phyloP scores from a whole-genome alignment of 1,140 invertebrate genomes.

The Drosophila funebris region DNA sequence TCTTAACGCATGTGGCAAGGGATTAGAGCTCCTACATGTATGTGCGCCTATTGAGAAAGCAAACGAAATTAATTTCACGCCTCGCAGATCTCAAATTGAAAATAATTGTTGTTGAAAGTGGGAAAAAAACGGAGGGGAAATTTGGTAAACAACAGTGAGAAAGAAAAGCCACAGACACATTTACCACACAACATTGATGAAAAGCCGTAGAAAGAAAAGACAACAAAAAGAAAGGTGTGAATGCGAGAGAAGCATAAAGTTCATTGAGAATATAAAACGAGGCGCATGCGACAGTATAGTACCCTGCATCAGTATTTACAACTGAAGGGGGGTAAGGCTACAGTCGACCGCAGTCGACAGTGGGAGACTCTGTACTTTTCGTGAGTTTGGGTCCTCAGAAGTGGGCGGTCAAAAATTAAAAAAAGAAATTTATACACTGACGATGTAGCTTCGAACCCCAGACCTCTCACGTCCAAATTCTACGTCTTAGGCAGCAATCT shows the following conservation, averaged over 20 bases:
- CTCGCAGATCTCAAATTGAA: conserved; percentile 68
- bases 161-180: neutral
- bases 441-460: too few species aligned
- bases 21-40: neutral
- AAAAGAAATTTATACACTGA: too few species aligned
- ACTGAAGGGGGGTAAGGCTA: too few species aligned
- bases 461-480: too few species aligned
- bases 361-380: too few species aligned
- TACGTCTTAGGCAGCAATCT: too few species aligned
- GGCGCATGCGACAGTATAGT: too few species aligned
- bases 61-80: conserved; percentile 75
- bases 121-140: neutral
- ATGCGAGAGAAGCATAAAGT: neutral
- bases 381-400: too few species aligned
- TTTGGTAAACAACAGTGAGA: neutral
- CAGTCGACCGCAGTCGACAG: too few species aligned
- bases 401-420: too few species aligned
- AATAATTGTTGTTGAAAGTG: conserved; percentile 54
- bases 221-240: conserved; percentile 12
- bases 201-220: neutral
- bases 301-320: too few species aligned
- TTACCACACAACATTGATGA: neutral
- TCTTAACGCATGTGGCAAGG: neutral
- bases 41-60: neutral
- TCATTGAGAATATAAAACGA: too few species aligned